Base-by-base conservation (phyloP, 2,888 invertebrate species). In the Macrostomum cliftonense region DNA sequence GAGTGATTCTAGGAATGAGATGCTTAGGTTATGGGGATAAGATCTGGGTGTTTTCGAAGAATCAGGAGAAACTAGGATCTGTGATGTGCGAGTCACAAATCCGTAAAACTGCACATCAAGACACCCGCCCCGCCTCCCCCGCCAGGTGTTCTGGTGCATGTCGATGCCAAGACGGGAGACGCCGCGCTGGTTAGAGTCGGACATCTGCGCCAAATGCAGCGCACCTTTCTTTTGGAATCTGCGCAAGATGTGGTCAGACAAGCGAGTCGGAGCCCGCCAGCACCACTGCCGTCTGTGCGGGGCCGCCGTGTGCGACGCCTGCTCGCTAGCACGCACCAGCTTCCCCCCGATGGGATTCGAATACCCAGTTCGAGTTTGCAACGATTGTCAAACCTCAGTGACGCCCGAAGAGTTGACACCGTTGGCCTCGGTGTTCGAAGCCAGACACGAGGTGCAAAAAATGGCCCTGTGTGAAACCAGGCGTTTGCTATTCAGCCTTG, bases 181-280 rank as follows among this genome's bases (percentile, higher is more conserved):
- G 0, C 91, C 95, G 13, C 81, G 81, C 53, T 97, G 97, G 97
- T 78, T 79, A 55, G 91, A 93, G 65, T 81, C 85, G 40, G 93
- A 95, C 70, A 77, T 80, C 40, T 99, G 97, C 69, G 83, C 95
- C 75, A 76, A 86, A 52, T 99, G 97, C 70, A 80, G 81, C 47
- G 77, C 83, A 52, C 97, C 97, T 19, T 97, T 97, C 74, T 95
- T 95, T 72, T 97, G 97, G 97, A 99, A 99, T 72, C 77, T 97
- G 46, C 78, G 84, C 55, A 87, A 86, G 12, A 97, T 99, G 93
- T 88, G 95, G 83, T 88, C 93, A 71, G 85, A 85, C 71, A 81
- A 85, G 63, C 87, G 85, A 65, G 75, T 95, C 47, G 87, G 87
- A 54, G 17, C 2, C 13, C 37, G 50, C 7, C 50, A 76, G 69